Evolutionary conservation across 2,113 vertebrate genomes (phyloP), one percentile per base, ranked within the genome.

Genomic region (Bettongia penicillata): DNA sequence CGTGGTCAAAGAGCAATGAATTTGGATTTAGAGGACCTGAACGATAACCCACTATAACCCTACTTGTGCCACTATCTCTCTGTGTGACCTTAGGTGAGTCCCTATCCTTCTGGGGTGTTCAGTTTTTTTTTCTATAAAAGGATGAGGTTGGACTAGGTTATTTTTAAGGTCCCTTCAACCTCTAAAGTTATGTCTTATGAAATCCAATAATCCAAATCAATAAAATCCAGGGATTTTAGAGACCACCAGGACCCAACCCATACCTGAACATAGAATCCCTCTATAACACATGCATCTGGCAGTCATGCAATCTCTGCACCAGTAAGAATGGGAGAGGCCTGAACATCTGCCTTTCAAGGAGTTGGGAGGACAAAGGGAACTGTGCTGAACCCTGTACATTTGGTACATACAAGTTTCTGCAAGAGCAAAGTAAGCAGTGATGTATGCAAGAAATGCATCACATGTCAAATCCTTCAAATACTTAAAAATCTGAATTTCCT

Each of bases 401-500:
- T 84, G 68, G 37, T 14, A 68, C 57, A 68, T 14, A 43, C n/a
- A 16, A 23, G n/a, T 84, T 84, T 43, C 5, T 84, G 68, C n/a
- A n/a, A 43, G 16, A 43, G 68, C 68, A 77, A 77, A 77, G n/a
- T 43, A 84, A 84, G 10, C n/a, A 43, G n/a, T 43, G n/a, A 43
- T 43, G 2, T 43, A 43, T 84, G 19, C n/a, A 84, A 84, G 68
- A 84, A 77, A 43, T 84, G 37, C 68, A 84, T 93, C 43, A 89
- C 91, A 47, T 91, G 92, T 53, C 61, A 95, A 37, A 31, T 94
- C 68, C n/a, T 84, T 95, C 26, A 55, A 95, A 43, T 92, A 51
- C 90, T 94, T 93, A 89, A 92, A 95, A 95, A 95, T 93, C 91
- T 19, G 57, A 55, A 93, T 96, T 96, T 91, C 53, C 91, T 94